Conservation (phyloP, 1,140 invertebrate species). For the Drosophila navojoa region DNA sequence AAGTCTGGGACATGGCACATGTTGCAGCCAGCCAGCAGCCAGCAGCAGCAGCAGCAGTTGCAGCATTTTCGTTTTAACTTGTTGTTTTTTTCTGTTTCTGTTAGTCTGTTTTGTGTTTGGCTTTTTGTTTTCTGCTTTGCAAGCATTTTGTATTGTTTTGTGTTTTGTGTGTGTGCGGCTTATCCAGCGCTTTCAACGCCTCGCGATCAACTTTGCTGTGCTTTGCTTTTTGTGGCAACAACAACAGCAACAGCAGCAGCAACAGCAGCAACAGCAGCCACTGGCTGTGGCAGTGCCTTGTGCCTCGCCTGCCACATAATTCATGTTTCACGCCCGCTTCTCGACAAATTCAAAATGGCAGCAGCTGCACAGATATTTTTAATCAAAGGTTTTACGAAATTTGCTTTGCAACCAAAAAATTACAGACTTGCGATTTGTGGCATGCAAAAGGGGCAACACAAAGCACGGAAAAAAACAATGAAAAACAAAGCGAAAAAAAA, state of each 20-base stretch:
- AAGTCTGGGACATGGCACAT: slow-evolving; percentile 56
- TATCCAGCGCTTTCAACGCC: slow-evolving; percentile 75
- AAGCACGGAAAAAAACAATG: no score
- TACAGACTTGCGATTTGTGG: slow-evolving; percentile 45
- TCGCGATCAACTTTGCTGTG: slow-evolving; percentile 47
- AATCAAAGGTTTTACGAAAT: slow-evolving; percentile 63
- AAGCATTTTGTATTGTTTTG: slow-evolving; percentile 73
- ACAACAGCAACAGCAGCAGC: neutral
- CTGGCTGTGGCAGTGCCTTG: slow-evolving; percentile 4
- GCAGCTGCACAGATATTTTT: slow-evolving; percentile 43
- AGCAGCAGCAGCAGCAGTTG: slow-evolving; percentile 4
- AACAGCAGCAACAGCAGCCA: slow-evolving; percentile 4
- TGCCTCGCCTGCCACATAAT: slow-evolving; percentile 57
- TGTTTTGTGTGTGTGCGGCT: slow-evolving; percentile 63
- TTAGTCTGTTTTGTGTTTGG: slow-evolving; percentile 8
- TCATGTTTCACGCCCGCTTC: slow-evolving; percentile 67
- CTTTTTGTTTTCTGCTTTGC: slow-evolving; percentile 28
- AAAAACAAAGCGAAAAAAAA: neutral
- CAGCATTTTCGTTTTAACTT: neutral
- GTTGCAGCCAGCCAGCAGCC: slow-evolving; percentile 39
- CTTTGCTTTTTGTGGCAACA: slow-evolving; percentile 21
- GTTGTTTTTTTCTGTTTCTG: slow-evolving; percentile 11
- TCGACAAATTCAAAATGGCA: slow-evolving; percentile 71
- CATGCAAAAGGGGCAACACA: slow-evolving; percentile 33
- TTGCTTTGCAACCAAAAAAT: slow-evolving; percentile 43